These are phyloP conservation scores for Chrysemys picta DNA, from an alignment of 2,113 vertebrate species.

Conservation along the genomic window DNA sequence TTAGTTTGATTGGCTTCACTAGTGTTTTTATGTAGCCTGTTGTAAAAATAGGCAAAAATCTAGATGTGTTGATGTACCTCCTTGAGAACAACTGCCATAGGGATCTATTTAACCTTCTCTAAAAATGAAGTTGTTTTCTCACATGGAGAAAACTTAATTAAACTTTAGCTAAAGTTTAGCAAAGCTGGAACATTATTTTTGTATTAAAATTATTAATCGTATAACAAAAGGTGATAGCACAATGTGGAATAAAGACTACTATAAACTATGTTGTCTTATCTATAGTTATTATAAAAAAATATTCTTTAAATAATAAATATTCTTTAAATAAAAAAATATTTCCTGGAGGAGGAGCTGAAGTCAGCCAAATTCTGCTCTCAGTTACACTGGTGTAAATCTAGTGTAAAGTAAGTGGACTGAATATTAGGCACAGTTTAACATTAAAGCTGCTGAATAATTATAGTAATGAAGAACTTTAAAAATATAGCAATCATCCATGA, in stretches of 20 bases:
- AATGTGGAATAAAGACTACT: not conserved
- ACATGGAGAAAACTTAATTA: conserved; percentile 63
- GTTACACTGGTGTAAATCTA: not conserved
- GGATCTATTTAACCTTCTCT: conserved; percentile 35
- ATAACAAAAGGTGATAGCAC: conserved; percentile 43
- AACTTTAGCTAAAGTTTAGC: conserved; percentile 53
- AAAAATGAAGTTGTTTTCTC: conserved; percentile 10
- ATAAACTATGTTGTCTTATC: not conserved
- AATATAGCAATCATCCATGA: not conserved
- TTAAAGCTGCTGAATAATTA: not conserved
- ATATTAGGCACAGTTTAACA: not conserved
- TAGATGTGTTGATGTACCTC: too few species aligned
- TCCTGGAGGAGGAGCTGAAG: not conserved
- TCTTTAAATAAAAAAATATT: too few species aligned
- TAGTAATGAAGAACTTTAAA: not conserved
- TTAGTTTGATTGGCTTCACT: too few species aligned
- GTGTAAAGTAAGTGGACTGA: not conserved
- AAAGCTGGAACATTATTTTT: conserved; percentile 55
- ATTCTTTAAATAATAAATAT: too few species aligned
- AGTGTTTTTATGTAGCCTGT: too few species aligned
- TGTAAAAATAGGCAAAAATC: too few species aligned
- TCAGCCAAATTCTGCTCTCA: not conserved
- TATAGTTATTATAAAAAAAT: not conserved
- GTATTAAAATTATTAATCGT: conserved; percentile 43
- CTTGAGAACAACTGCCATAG: not conserved